Conservation (phyloP, 2,797 vertebrate species). For the Allenopithecus nigroviridis region DNA sequence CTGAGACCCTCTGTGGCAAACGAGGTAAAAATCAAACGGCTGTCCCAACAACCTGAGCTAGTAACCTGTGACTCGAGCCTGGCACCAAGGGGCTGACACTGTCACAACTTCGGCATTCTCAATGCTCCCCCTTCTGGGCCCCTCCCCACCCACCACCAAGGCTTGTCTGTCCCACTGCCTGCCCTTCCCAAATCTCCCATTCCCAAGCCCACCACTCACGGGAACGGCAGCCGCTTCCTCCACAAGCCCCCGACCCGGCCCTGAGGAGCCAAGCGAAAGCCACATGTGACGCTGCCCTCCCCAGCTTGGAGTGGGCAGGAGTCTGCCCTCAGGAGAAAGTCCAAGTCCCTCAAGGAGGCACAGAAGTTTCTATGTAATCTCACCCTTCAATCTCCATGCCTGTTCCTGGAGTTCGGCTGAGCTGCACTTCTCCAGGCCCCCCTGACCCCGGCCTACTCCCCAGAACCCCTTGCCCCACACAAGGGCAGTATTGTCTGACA, state of each 20-base stretch:
- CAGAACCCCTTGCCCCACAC: not conserved
- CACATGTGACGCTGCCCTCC: accelerated
- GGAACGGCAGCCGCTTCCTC: not conserved
- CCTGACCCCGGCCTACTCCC: not conserved
- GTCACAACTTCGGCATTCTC: accelerated
- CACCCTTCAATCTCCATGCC: accelerated
- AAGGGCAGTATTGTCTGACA: accelerated
- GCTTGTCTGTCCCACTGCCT: accelerated
- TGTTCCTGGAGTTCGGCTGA: not conserved
- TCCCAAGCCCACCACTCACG: not conserved
- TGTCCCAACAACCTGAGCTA: not conserved
- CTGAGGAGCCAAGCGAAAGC: not conserved
- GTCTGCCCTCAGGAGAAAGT: conserved; percentile 32
- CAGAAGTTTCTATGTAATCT: not conserved
- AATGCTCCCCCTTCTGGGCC: not conserved
- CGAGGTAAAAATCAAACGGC: accelerated
- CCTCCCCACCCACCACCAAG: not conserved
- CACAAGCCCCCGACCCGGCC: accelerated
- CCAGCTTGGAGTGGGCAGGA: not conserved
- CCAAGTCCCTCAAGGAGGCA: not conserved
- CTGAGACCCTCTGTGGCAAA: not conserved
- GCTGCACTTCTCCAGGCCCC: too few species aligned
- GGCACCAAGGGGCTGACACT: not conserved
- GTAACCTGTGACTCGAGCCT: not conserved
- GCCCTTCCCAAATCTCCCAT: not conserved